Conservation (phyloP, 2,113 vertebrate genomes). For the Mirounga angustirostris region DNA sequence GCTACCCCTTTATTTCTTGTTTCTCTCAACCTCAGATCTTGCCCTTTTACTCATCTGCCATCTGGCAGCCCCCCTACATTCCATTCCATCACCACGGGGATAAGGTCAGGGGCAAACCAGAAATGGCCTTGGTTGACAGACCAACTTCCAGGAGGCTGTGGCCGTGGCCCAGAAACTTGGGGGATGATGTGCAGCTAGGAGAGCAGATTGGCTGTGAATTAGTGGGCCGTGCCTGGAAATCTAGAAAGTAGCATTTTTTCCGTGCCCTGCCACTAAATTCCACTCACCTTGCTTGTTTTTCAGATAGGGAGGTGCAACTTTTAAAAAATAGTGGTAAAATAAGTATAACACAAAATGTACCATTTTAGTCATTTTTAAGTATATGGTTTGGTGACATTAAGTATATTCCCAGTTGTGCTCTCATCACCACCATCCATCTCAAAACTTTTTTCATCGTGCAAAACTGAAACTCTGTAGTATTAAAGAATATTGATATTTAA, state of each 20-base stretch:
- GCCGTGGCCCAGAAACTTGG: not conserved
- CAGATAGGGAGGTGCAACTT: not conserved
- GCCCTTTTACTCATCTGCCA: conserved; percentile 57
- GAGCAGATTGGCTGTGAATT: not conserved
- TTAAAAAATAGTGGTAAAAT: not conserved
- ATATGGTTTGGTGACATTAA: not conserved
- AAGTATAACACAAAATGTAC: not conserved
- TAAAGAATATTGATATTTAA: not conserved
- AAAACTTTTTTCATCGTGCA: not conserved
- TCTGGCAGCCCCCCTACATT: conserved; percentile 60
- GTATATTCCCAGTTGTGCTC: not conserved
- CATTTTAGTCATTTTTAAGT: conserved; percentile 44
- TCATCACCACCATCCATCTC: not conserved
- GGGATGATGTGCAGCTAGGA: not conserved
- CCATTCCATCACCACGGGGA: not conserved
- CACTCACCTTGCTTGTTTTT: not conserved
- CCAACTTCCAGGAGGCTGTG: not conserved
- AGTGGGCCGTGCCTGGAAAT: not conserved
- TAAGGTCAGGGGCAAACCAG: not conserved
- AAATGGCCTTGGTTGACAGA: conserved; percentile 35
- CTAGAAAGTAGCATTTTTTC: not conserved
- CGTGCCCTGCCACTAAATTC: not conserved
- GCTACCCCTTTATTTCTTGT: conserved; percentile 67
- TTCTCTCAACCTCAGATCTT: conserved; percentile 52
- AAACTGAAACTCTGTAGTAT: not conserved